Percentiles rank a stretch among this genome's conserved stretches.
phyloP scores from a whole-genome alignment of 2,888 invertebrate species.

The Chouioia cunea region DNA sequence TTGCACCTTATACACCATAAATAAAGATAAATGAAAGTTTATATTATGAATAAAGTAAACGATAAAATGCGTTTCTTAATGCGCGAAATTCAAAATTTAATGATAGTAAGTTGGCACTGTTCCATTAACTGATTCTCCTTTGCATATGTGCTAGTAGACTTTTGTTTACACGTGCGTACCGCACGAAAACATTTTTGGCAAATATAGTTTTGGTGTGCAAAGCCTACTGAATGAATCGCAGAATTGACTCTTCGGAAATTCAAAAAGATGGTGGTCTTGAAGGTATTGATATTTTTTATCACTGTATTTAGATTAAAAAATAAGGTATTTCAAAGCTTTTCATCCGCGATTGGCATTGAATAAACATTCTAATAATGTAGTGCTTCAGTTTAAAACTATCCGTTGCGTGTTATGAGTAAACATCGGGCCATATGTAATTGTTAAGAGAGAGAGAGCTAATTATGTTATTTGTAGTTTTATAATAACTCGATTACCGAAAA shows the following conservation, averaged over 20 bases:
- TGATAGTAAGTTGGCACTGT: conserved; percentile 25
- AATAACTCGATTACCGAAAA: no score
- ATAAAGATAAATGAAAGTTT: neutral
- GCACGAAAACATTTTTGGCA: no score
- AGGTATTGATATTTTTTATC: conserved; percentile 27
- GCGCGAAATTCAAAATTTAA: no score
- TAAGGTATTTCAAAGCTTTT: neutral
- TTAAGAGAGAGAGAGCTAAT: conserved; percentile 7
- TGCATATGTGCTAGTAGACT: no score
- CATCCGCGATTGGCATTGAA: neutral
- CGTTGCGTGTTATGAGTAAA: conserved; percentile 28
- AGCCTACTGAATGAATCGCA: conserved; percentile 4
- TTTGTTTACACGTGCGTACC: conserved; percentile 20
- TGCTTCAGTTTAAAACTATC: conserved; percentile 31
- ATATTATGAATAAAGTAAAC: neutral
- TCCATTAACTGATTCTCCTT: neutral
- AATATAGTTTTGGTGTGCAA: neutral
- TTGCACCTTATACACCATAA: no score
- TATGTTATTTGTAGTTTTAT: neutral
- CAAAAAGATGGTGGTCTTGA: conserved; percentile 30
- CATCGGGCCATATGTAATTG: conserved; percentile 12
- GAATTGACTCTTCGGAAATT: conserved; percentile 7
- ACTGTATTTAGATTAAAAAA: neutral
- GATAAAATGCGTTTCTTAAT: neutral
- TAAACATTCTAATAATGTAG: no score